Evolutionary conservation across 2,113 vertebrate species (phyloP).

Genomic region (Bathybates hornii): DNA sequence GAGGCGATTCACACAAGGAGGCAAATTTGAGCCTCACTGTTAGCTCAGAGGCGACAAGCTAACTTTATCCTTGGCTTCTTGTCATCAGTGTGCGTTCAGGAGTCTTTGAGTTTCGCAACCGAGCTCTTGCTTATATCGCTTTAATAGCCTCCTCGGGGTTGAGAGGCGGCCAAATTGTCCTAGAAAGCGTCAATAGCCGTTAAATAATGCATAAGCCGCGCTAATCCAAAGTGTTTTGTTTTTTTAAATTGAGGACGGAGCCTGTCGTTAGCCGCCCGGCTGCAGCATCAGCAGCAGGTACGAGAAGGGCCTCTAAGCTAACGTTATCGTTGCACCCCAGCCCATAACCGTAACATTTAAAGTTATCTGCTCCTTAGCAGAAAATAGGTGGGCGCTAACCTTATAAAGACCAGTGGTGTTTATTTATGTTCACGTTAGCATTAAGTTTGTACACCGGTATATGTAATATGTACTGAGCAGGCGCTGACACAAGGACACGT

Average conservation of each 20-base stretch:
- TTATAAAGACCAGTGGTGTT: neutral
- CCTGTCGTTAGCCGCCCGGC: neutral
- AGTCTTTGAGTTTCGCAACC: neutral
- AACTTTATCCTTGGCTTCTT: neutral
- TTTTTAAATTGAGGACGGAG: neutral
- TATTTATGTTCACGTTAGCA: neutral
- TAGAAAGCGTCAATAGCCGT: neutral
- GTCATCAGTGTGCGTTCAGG: neutral
- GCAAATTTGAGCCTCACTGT: neutral
- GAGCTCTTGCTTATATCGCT: too few species aligned
- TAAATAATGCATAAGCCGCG: neutral
- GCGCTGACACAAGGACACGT: neutral
- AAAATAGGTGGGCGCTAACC: neutral
- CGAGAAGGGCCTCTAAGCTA: constrained; percentile 16
- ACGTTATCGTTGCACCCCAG: neutral
- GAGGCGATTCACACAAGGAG: neutral
- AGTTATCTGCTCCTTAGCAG: neutral
- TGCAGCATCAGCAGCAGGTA: constrained; percentile 16
- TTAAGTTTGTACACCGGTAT: neutral
- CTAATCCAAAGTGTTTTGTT: neutral
- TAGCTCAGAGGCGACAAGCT: constrained; percentile 29
- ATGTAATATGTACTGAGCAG: neutral
- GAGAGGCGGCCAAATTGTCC: neutral
- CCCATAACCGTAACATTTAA: neutral
- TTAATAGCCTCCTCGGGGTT: neutral